phyloP scores from a whole-genome alignment of 2,113 vertebrate genomes.

The Origma solitaria region DNA sequence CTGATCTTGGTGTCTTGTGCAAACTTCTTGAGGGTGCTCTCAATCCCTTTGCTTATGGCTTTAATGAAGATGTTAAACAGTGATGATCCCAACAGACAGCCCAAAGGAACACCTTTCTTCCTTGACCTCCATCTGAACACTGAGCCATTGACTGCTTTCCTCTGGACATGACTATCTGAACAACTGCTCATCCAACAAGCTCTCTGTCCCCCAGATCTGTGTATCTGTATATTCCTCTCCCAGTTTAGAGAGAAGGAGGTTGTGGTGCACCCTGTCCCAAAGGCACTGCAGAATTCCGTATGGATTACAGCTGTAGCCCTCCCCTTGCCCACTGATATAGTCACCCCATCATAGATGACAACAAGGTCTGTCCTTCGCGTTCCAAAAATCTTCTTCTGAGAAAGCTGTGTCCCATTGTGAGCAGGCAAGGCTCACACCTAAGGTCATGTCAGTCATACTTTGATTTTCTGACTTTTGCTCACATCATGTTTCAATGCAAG shows the following conservation, averaged over 20 bases:
- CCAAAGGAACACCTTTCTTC: too few species aligned
- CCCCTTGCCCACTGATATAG: not conserved
- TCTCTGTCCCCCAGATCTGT: too few species aligned
- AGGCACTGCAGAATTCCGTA: accelerated
- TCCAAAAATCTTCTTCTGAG: not conserved
- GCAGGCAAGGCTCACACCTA: not conserved
- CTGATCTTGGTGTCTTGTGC: not conserved
- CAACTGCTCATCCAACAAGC: not conserved
- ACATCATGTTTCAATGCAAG: not conserved
- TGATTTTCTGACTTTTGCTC: not conserved
- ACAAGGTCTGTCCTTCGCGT: not conserved
- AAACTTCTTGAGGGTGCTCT: not conserved
- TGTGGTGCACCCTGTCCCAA: accelerated
- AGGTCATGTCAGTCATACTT: not conserved
- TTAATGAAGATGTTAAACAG: not conserved
- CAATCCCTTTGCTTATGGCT: too few species aligned
- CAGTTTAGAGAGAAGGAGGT: too few species aligned
- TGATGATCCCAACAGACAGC: too few species aligned
- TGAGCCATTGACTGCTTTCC: not conserved
- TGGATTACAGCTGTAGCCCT: not conserved
- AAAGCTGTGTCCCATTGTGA: accelerated
- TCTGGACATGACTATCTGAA: not conserved
- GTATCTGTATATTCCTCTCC: too few species aligned
- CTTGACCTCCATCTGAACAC: accelerated
- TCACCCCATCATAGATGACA: accelerated